Evolutionary conservation across 2,113 vertebrate genomes (phyloP).

Genomic region (Zosterops pallidus): DNA sequence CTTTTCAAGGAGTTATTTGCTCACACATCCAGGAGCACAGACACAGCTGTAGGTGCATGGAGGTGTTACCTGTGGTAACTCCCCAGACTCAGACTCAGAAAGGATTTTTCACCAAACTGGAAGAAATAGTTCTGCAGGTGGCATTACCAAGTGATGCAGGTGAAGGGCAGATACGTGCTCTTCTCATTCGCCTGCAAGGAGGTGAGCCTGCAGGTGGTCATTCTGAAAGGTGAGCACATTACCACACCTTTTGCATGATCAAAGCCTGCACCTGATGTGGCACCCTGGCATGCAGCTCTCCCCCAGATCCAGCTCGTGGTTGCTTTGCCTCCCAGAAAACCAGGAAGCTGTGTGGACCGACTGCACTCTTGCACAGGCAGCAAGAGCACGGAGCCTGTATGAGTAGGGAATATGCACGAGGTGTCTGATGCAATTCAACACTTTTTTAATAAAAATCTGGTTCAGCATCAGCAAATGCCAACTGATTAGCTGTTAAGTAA

Average conservation of each 20-base stretch:
- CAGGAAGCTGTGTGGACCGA: fast-evolving
- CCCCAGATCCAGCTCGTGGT: neutral
- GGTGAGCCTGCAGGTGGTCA: neutral
- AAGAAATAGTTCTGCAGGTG: neutral
- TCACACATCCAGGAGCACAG: neutral
- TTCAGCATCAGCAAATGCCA: neutral
- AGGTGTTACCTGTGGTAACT: neutral
- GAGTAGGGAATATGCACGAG: neutral
- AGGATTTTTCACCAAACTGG: neutral
- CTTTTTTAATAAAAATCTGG: neutral
- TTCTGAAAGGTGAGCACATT: neutral
- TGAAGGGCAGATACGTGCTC: neutral
- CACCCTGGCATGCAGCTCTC: neutral
- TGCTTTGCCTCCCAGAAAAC: neutral
- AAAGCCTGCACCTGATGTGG: neutral
- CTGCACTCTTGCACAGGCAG: neutral
- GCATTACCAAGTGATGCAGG: neutral
- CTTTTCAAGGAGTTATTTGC: neutral
- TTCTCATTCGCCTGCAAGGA: neutral
- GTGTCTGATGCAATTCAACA: neutral
- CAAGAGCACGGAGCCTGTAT: neutral
- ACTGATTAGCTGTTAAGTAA: neutral
- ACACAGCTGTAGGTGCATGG: fast-evolving
- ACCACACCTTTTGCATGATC: neutral
- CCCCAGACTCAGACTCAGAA: neutral